Conservation (phyloP, 2,888 invertebrate species). For the Epistrophe eligans region DNA sequence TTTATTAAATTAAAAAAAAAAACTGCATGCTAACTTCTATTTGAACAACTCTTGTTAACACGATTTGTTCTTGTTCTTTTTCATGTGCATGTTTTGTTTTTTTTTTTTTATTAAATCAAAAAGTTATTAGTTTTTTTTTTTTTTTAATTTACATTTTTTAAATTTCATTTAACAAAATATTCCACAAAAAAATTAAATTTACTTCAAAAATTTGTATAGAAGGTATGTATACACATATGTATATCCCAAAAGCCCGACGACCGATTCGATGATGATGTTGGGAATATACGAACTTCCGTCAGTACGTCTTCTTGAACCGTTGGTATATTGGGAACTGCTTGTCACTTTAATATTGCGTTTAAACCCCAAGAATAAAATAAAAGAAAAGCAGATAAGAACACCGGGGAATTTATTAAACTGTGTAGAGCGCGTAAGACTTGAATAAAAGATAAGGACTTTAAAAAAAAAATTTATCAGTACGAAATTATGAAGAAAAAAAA, state of each 20-base stretch:
- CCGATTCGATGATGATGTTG: not conserved
- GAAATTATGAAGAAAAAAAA: not conserved
- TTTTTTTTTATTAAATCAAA: too few relatives aligned
- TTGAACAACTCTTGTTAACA: constrained; percentile 12
- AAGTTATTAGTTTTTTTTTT: too few relatives aligned
- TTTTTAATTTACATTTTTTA: not conserved
- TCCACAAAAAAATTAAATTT: not conserved
- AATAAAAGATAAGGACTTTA: constrained; percentile 17
- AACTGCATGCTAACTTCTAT: constrained; percentile 20
- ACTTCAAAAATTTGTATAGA: not conserved
- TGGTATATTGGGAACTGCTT: constrained; percentile 36
- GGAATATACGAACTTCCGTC: constrained; percentile 3
- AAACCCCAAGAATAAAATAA: not conserved
- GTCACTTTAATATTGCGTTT: not conserved
- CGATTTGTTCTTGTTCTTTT: too few relatives aligned
- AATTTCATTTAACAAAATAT: not conserved
- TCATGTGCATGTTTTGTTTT: too few relatives aligned
- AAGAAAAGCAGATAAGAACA: constrained; percentile 17
- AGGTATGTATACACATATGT: too few relatives aligned
- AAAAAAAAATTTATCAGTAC: not conserved
- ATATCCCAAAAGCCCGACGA: not conserved
- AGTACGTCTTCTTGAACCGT: constrained; percentile 22
- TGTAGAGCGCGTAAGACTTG: not conserved
- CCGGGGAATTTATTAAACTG: not conserved
- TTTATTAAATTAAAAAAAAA: not conserved